phyloP scores from a whole-genome alignment of 92 coral and sea anemone species.

The Parazoanthus swiftii region DNA sequence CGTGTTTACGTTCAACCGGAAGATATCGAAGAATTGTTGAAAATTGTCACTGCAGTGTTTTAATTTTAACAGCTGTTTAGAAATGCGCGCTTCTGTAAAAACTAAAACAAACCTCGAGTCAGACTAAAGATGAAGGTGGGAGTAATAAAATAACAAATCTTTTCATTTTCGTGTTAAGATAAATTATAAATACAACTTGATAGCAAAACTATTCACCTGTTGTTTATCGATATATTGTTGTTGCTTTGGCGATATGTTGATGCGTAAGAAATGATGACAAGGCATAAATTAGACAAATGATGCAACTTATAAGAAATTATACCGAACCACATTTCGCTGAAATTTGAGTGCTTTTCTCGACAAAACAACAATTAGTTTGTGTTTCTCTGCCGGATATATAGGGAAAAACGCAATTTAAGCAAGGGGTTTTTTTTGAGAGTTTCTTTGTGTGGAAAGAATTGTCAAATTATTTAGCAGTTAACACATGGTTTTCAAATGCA shows the following conservation, averaged over 20 bases:
- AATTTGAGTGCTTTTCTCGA: background rate
- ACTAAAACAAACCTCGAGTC: background rate
- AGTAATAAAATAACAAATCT: background rate
- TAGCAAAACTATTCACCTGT: background rate
- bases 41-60: background rate
- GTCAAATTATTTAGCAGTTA: background rate
- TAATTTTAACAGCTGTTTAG: background rate
- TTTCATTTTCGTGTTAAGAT: background rate
- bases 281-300: background rate
- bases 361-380: background rate
- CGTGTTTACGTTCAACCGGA: background rate
- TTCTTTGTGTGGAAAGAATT: background rate
- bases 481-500: background rate
- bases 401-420: background rate
- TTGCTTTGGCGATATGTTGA: background rate
- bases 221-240: background rate
- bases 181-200: background rate
- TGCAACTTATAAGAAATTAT: background rate
- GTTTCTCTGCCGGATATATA: background rate
- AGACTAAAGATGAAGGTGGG: background rate
- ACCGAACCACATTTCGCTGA: background rate
- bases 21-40: background rate
- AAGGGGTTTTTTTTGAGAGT: background rate
- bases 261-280: background rate
- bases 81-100: background rate